phyloP scores from a whole-genome alignment of 1,140 invertebrate genomes.

The Gonioctena quinquepunctata region DNA sequence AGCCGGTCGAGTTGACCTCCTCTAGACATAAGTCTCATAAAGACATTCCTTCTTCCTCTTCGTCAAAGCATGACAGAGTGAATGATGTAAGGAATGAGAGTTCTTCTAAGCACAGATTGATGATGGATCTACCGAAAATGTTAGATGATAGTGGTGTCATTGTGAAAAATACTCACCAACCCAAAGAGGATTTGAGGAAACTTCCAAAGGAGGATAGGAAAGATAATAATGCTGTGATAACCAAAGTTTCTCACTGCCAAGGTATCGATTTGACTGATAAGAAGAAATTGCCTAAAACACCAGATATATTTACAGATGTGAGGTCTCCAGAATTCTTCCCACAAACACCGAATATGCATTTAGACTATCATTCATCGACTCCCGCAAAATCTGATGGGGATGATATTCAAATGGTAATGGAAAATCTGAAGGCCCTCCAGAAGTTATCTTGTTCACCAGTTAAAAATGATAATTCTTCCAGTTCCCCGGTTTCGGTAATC shows the following conservation, averaged over 20 bases:
- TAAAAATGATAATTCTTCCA: constrained; percentile 30
- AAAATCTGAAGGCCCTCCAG: constrained; percentile 49
- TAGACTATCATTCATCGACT: not conserved
- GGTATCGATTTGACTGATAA: not conserved
- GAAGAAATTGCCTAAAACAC: not conserved
- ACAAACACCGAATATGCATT: not conserved
- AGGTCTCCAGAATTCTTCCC: not conserved
- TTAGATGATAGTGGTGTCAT: constrained; percentile 32
- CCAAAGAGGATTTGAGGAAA: not conserved
- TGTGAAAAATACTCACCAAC: constrained; percentile 14
- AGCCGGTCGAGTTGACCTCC: not conserved
- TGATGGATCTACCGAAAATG: not conserved
- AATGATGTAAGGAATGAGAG: not conserved
- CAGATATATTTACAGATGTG: not conserved
- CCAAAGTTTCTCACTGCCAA: constrained; percentile 39
- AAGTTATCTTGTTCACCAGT: constrained; percentile 43
- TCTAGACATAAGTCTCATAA: not conserved
- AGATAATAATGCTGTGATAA: constrained; percentile 27
- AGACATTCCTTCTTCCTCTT: not conserved
- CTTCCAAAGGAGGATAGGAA: constrained; percentile 15
- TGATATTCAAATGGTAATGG: constrained; percentile 51
- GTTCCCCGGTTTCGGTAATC: constrained; percentile 50
- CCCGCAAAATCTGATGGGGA: constrained; percentile 36
- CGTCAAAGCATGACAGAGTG: not conserved
- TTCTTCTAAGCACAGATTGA: not conserved